A percentile compares a stretch with the other conserved stretches of the same genome.
Evolutionary conservation across 2,888 invertebrate genomes (phyloP).

Genomic region (Chrysodeixis includens): DNA sequence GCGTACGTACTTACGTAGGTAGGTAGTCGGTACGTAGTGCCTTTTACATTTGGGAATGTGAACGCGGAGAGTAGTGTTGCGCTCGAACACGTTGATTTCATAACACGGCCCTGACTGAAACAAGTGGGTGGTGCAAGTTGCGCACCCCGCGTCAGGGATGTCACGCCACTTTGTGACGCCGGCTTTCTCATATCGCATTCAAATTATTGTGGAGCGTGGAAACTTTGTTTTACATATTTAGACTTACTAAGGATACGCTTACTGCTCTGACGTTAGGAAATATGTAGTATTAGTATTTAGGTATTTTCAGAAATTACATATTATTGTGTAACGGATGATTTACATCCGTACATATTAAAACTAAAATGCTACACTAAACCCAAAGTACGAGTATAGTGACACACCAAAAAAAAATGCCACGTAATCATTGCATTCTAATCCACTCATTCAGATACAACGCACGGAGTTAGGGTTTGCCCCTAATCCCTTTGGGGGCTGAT

Average conservation of each 20-base stretch:
- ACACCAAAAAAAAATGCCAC: constrained; percentile 34
- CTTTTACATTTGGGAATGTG: constrained; percentile 86
- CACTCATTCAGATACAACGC: constrained; percentile 45
- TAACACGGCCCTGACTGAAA: constrained; percentile 86
- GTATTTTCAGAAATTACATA: constrained; percentile 14
- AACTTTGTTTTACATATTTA: neutral
- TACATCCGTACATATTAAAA: constrained; percentile 10
- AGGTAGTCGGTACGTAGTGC: constrained; percentile 67
- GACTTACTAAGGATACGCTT: neutral
- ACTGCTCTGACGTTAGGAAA: neutral
- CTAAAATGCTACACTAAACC: constrained; percentile 5
- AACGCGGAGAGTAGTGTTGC: constrained; percentile 81
- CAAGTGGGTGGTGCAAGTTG: constrained; percentile 87
- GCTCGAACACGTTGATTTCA: constrained; percentile 89
- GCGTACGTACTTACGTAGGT: constrained; percentile 54
- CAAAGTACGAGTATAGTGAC: constrained; percentile 19
- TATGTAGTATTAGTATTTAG: neutral
- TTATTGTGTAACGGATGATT: neutral
- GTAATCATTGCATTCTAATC: constrained; percentile 48
- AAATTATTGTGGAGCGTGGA: constrained; percentile 8
- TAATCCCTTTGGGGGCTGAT: constrained; percentile 28
- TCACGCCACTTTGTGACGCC: constrained; percentile 30
- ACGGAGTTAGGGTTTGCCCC: constrained; percentile 43
- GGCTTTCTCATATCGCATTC: constrained; percentile 11
- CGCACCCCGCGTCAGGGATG: constrained; percentile 72